A percentile compares a stretch with the other conserved stretches of the same genome.
These are phyloP conservation scores for Sinotaia quadrata DNA, from an alignment of 2,888 invertebrate genomes.

Conservation along the genomic window DNA sequence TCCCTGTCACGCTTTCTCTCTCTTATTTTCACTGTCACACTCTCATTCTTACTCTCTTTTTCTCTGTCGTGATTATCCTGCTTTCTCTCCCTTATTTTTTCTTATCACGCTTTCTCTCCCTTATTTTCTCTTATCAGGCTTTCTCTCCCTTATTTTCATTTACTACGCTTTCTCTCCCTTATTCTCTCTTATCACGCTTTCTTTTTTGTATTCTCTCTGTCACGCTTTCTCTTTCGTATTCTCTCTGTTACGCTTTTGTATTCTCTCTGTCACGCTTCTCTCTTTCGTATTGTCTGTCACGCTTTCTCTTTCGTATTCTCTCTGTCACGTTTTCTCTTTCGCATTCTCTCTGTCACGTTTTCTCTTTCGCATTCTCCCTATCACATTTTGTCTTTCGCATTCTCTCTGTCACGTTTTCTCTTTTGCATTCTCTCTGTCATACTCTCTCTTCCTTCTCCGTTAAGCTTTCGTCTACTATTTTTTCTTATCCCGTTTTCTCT, in stretches of 20 bases:
- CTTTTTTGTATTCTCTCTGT: too few relatives aligned
- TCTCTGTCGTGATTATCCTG: constrained; percentile 13
- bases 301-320: not conserved
- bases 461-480: too few relatives aligned
- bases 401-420: not conserved
- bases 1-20: constrained; percentile 4
- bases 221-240: not conserved
- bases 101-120: constrained; percentile 6
- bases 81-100: not conserved
- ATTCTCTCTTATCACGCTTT: too few relatives aligned
- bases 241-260: not conserved
- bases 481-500: too few relatives aligned
- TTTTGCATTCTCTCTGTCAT: not conserved
- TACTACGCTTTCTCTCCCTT: not conserved
- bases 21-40: not conserved
- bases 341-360: not conserved
- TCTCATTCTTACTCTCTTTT: not conserved
- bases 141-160: not conserved
- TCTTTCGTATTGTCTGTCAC: not conserved
- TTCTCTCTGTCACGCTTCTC: constrained; percentile 3
- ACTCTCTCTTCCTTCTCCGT: too few relatives aligned
- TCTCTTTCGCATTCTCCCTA: not conserved
- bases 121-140: constrained; percentile 3
- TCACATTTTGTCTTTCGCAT: not conserved
- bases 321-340: not conserved